Evolutionary conservation across 1,140 invertebrate species (phyloP).

Genomic region (Bombus pyrosoma): DNA sequence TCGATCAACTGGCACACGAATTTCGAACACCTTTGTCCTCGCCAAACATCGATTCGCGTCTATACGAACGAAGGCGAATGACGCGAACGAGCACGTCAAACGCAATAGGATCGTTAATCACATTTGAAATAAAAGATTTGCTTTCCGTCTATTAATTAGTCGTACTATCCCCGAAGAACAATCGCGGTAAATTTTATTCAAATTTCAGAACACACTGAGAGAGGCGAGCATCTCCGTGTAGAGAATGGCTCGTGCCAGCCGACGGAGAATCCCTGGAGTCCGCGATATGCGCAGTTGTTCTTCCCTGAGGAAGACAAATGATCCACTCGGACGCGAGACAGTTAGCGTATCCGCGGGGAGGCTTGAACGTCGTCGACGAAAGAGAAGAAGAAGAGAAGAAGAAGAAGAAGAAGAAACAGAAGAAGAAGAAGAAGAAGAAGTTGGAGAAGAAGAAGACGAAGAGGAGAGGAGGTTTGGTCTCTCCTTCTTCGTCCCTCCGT

Average conservation of each 20-base stretch:
- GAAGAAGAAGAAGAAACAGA: constrained; percentile 22
- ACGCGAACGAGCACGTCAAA: neutral
- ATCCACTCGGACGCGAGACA: constrained; percentile 66
- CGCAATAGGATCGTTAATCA: neutral
- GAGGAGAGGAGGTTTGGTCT: neutral
- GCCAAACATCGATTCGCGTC: neutral
- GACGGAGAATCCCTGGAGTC: constrained; percentile 63
- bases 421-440: constrained; percentile 30
- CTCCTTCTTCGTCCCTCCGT: constrained; percentile 2
- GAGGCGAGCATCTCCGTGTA: no score
- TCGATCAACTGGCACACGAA: neutral
- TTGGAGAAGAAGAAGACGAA: neutral
- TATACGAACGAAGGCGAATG: neutral
- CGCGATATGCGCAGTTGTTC: constrained; percentile 66
- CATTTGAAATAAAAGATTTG: neutral
- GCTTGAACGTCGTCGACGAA: constrained; percentile 46
- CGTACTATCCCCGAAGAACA: neutral
- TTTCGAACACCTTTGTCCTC: neutral
- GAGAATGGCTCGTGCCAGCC: constrained; percentile 36
- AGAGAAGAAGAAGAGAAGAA: constrained; percentile 22
- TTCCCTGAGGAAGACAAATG: constrained; percentile 70
- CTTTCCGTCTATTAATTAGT: neutral
- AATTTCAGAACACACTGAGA: neutral
- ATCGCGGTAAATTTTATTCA: neutral
- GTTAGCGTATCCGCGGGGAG: constrained; percentile 67